phyloP scores from a whole-genome alignment of 2,113 vertebrate genomes.

The Myanophis thanlyinensis region DNA sequence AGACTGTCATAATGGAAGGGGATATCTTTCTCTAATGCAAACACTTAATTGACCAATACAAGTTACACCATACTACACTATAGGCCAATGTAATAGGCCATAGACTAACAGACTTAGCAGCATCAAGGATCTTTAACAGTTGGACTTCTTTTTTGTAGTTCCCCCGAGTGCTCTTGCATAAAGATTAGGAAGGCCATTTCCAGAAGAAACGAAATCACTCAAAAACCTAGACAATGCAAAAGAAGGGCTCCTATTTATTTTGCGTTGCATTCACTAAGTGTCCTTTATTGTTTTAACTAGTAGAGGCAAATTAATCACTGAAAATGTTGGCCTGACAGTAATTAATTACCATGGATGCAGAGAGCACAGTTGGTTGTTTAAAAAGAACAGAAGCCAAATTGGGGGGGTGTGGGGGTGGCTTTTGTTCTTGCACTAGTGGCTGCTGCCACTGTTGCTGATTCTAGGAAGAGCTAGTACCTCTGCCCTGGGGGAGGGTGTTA shows the following conservation, averaged over 20 bases:
- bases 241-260: constrained; percentile 19
- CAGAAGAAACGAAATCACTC: neutral
- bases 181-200: constrained; percentile 13
- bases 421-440: constrained; percentile 32
- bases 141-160: neutral
- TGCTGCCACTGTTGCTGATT: neutral
- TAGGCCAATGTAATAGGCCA: neutral
- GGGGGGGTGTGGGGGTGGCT: constrained; percentile 51
- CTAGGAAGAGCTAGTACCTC: neutral
- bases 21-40: neutral
- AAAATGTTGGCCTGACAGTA: constrained; percentile 66
- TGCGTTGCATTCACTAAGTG: constrained; percentile 61
- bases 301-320: constrained; percentile 71
- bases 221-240: constrained; percentile 12
- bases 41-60: constrained; percentile 7
- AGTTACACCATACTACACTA: neutral
- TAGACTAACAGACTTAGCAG: neutral
- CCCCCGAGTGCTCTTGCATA: neutral
- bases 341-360: constrained; percentile 70
- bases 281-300: constrained; percentile 64
- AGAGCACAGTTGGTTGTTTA: constrained; percentile 44
- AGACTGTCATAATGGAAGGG: neutral
- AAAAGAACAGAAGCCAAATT: constrained; percentile 49
- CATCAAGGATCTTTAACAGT: neutral
- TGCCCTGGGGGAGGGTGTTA: neutral